These are phyloP conservation scores for Rostratula benghalensis DNA, from an alignment of 2,113 vertebrate genomes.

Conservation along the genomic window DNA sequence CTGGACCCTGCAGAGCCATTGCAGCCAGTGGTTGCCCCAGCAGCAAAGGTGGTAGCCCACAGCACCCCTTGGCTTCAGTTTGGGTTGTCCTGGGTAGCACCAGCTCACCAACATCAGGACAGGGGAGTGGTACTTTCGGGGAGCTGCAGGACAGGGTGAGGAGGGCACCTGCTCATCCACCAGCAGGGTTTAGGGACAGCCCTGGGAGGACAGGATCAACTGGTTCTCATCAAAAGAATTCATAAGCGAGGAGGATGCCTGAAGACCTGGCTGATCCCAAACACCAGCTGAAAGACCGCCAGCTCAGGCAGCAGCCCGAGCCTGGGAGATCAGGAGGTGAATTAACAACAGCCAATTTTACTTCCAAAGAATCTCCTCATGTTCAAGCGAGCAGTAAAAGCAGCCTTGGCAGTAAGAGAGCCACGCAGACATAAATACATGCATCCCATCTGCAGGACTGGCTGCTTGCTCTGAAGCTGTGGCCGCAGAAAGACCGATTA, in stretches of 20 bases:
- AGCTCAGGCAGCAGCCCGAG: not conserved
- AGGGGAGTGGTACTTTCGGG: not conserved
- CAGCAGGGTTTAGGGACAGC: not conserved
- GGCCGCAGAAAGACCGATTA: not conserved
- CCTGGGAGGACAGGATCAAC: not conserved
- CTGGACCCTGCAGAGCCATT: not conserved
- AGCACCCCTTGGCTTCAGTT: not conserved
- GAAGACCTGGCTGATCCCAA: not conserved
- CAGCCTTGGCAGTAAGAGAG: not conserved
- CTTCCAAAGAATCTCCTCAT: not conserved
- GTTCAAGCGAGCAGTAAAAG: not conserved
- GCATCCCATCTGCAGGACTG: not conserved
- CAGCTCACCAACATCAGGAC: not conserved
- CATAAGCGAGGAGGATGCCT: not conserved
- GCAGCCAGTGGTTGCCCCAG: not conserved
- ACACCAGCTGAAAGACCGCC: fast-evolving
- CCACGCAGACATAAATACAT: not conserved
- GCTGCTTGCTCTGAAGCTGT: not conserved
- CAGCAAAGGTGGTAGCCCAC: not conserved
- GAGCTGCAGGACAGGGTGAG: not conserved
- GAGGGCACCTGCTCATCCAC: not conserved
- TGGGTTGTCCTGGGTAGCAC: not conserved
- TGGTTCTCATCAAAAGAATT: not conserved
- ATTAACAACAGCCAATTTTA: not conserved
- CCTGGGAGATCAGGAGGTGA: not conserved